Conservation (phyloP, 2,797 vertebrate genomes). For the Nannoperca obscura region DNA sequence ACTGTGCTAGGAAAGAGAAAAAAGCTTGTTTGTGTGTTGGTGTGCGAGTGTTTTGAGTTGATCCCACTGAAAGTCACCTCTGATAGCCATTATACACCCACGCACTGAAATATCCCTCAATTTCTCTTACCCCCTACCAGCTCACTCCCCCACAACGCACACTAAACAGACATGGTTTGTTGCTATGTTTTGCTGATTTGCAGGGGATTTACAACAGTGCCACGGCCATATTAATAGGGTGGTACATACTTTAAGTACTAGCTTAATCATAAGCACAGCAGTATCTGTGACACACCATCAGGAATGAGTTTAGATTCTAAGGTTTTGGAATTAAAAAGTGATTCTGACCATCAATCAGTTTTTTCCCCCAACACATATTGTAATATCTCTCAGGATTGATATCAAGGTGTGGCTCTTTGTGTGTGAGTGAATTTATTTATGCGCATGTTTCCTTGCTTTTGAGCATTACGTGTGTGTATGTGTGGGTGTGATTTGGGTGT, state of each 20-base stretch:
- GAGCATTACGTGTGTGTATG: constrained; percentile 13
- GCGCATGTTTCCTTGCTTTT: constrained; percentile 30
- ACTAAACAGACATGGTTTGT: constrained; percentile 68
- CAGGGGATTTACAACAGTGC: constrained; percentile 65
- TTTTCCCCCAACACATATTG: background rate
- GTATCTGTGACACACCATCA: constrained; percentile 44
- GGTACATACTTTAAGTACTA: constrained; percentile 59
- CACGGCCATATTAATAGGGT: constrained; percentile 60
- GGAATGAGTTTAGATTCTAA: constrained; percentile 38
- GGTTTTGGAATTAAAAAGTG: constrained; percentile 54
- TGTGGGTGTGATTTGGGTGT: constrained; percentile 12
- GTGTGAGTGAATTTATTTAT: constrained; percentile 28
- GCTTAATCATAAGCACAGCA: constrained; percentile 68
- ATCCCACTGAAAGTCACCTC: constrained; percentile 84
- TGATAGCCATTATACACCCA: constrained; percentile 83
- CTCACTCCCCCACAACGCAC: constrained; percentile 75
- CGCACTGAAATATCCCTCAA: constrained; percentile 75
- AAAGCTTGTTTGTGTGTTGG: constrained; percentile 74
- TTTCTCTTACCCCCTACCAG: constrained; percentile 77
- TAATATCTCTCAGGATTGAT: constrained; percentile 3
- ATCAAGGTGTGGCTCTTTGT: constrained; percentile 43
- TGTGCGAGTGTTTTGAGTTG: constrained; percentile 71
- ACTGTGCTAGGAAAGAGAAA: constrained; percentile 30
- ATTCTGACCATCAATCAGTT: constrained; percentile 47
- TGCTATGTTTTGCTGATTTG: constrained; percentile 73